These are phyloP conservation scores for Drosophila asahinai DNA, from an alignment of 1,140 invertebrate species.

Conservation along the genomic window DNA sequence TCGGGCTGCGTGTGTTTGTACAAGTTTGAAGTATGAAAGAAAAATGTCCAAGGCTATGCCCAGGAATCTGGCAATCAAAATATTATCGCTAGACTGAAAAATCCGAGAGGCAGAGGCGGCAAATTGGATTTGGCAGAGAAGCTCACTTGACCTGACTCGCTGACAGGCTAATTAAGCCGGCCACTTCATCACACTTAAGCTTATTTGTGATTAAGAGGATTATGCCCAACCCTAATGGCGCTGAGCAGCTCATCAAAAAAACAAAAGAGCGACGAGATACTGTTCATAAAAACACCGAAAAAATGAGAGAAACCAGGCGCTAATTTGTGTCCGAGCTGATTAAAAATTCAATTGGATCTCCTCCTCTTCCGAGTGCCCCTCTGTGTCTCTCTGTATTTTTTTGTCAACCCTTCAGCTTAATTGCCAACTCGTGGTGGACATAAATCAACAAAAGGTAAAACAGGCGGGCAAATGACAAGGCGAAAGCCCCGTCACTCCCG, in stretches of 20 bases:
- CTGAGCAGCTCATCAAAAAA: constrained; percentile 39
- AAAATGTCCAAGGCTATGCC: constrained; percentile 19
- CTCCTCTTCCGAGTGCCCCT: not conserved
- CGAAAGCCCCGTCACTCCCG: not conserved
- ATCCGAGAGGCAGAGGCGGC: constrained; percentile 1
- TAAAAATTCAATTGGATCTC: constrained; percentile 71
- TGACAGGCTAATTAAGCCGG: constrained; percentile 70
- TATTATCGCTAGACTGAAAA: constrained; percentile 43
- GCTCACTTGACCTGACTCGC: constrained; percentile 49
- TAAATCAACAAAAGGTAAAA: constrained; percentile 71
- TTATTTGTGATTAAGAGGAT: constrained; percentile 49
- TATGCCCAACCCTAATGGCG: constrained; percentile 44
- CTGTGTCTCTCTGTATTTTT: constrained; percentile 5
- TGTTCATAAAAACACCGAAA: constrained; percentile 42
- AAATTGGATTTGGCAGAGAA: constrained; percentile 26
- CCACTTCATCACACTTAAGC: constrained; percentile 72
- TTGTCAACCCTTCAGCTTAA: constrained; percentile 59
- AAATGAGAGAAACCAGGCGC: constrained; percentile 30
- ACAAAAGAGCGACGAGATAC: constrained; percentile 27
- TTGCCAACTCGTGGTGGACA: constrained; percentile 59
- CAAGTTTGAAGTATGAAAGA: constrained; percentile 41
- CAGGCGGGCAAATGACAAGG: constrained; percentile 58
- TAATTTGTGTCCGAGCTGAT: constrained; percentile 75
- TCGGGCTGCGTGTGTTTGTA: constrained; percentile 28
- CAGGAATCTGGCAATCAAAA: constrained; percentile 52